Percentiles rank a stretch among this genome's conserved stretches.
Conservation (phyloP, 2,888 invertebrate species). For the Melolontha melolontha region DNA sequence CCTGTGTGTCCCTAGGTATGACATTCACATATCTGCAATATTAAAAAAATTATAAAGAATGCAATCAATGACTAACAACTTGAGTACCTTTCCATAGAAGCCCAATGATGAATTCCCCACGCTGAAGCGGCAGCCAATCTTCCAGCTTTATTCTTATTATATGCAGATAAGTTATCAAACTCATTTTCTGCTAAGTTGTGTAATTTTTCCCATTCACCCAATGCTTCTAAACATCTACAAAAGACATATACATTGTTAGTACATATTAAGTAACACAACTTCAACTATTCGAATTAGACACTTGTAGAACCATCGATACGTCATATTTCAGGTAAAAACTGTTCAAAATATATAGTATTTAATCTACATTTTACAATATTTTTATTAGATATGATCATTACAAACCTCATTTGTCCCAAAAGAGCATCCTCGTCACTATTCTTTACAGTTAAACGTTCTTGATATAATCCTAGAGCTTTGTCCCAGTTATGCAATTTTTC, state of each 20-base stretch:
- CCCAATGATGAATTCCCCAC: slow-evolving; percentile 96
- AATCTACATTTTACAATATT: too few relatives aligned
- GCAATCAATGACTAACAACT: slow-evolving; percentile 4
- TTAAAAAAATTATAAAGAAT: slow-evolving; percentile 4
- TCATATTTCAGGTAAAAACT: too few relatives aligned
- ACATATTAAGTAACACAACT: background rate
- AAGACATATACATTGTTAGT: background rate
- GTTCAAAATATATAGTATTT: too few relatives aligned
- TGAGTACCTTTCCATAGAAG: slow-evolving; percentile 85
- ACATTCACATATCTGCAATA: slow-evolving; percentile 74
- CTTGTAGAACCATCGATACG: too few relatives aligned
- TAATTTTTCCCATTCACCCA: slow-evolving; percentile 95
- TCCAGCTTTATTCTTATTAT: slow-evolving; percentile 79
- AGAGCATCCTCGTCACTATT: slow-evolving; percentile 80
- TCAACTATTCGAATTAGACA: too few relatives aligned
- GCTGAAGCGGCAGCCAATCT: slow-evolving; percentile 94
- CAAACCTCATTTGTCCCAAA: slow-evolving; percentile 88
- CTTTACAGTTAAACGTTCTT: slow-evolving; percentile 76
- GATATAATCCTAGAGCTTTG: slow-evolving; percentile 90
- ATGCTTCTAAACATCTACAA: slow-evolving; percentile 84
- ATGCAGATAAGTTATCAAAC: slow-evolving; percentile 74
- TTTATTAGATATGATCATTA: background rate
- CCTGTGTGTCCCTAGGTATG: slow-evolving; percentile 93
- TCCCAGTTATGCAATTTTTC: slow-evolving; percentile 99
- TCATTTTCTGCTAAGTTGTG: slow-evolving; percentile 83